Evolutionary conservation across 2,888 invertebrate species (phyloP).

Genomic region (Oligia latruncula): DNA sequence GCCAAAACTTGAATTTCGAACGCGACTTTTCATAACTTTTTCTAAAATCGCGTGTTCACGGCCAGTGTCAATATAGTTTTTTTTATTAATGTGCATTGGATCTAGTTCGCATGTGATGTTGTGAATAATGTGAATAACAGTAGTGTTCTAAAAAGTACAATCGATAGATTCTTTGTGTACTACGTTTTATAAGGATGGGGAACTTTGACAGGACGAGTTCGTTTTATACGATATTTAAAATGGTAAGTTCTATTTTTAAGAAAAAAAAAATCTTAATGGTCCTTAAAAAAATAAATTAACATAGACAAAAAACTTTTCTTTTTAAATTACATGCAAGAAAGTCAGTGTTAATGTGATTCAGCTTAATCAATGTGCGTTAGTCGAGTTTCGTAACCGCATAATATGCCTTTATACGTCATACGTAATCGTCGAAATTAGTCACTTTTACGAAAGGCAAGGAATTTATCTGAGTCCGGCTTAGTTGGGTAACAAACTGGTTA

Average conservation of each 20-base stretch:
- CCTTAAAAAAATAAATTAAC: neutral
- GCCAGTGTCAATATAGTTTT: conserved; percentile 77
- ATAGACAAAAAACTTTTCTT: conserved; percentile 24
- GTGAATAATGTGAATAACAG: conserved; percentile 86
- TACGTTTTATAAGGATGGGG: conserved; percentile 81
- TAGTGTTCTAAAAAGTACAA: conserved; percentile 74
- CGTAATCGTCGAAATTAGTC: conserved; percentile 69
- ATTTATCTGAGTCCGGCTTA: conserved; percentile 68
- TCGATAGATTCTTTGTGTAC: conserved; percentile 76
- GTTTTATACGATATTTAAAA: conserved; percentile 78
- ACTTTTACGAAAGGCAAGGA: conserved; percentile 71
- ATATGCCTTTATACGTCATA: conserved; percentile 67
- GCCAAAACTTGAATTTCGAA: conserved; percentile 83
- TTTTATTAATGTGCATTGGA: conserved; percentile 72
- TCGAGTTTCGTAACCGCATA: conserved; percentile 67
- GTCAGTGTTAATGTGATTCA: conserved; percentile 46
- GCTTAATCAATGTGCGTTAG: conserved; percentile 61
- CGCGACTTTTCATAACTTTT: conserved; percentile 72
- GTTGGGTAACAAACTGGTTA: conserved; percentile 83
- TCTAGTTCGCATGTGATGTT: conserved; percentile 76
- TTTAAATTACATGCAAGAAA: conserved; percentile 53
- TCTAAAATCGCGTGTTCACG: conserved; percentile 77
- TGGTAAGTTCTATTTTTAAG: conserved; percentile 79
- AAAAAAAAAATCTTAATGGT: neutral
- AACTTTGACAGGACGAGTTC: conserved; percentile 82